These are phyloP conservation scores for Drosophila nigromelanica DNA, from an alignment of 1,140 invertebrate genomes.

Conservation along the genomic window DNA sequence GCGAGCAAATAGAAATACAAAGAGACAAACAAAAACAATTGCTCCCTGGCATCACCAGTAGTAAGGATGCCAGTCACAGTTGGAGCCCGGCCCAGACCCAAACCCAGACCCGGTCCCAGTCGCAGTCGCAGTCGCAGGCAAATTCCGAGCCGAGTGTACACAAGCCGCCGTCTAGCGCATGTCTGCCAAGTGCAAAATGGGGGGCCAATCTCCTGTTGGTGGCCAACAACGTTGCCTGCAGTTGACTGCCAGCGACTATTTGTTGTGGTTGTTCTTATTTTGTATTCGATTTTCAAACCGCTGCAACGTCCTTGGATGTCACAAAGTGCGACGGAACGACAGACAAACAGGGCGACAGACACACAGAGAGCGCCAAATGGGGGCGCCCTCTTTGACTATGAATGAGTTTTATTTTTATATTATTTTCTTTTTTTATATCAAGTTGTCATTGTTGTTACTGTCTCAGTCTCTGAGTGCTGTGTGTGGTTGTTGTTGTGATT, in stretches of 20 bases:
- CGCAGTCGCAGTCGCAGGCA: slow-evolving; percentile 50
- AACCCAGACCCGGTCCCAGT: neutral
- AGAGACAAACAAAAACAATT: slow-evolving; percentile 82
- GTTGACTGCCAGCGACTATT: slow-evolving; percentile 56
- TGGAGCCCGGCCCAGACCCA: neutral
- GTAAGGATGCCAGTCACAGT: slow-evolving; percentile 47
- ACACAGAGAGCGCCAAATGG: slow-evolving; percentile 15
- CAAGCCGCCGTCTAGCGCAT: slow-evolving; percentile 75
- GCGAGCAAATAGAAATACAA: slow-evolving; percentile 81
- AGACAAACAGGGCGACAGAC: slow-evolving; percentile 1
- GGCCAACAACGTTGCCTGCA: slow-evolving; percentile 32
- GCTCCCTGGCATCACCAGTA: slow-evolving; percentile 32
- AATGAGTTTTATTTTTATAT: slow-evolving; percentile 58
- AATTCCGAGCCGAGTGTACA: slow-evolving; percentile 68
- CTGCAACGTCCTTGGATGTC: slow-evolving; percentile 72
- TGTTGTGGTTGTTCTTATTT: slow-evolving; percentile 50
- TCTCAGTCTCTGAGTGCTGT: slow-evolving; percentile 25
- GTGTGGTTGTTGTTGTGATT: slow-evolving; percentile 72
- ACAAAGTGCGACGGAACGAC: slow-evolving; percentile 7
- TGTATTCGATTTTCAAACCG: slow-evolving; percentile 76
- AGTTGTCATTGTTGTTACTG: slow-evolving; percentile 39
- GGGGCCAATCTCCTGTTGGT: slow-evolving; percentile 22
- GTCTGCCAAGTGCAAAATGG: slow-evolving; percentile 73
- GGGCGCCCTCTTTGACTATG: slow-evolving; percentile 53
- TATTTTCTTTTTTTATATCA: slow-evolving; percentile 37